These are phyloP conservation scores for Dynastes tityus DNA, from an alignment of 2,888 invertebrate species.

Conservation along the genomic window DNA sequence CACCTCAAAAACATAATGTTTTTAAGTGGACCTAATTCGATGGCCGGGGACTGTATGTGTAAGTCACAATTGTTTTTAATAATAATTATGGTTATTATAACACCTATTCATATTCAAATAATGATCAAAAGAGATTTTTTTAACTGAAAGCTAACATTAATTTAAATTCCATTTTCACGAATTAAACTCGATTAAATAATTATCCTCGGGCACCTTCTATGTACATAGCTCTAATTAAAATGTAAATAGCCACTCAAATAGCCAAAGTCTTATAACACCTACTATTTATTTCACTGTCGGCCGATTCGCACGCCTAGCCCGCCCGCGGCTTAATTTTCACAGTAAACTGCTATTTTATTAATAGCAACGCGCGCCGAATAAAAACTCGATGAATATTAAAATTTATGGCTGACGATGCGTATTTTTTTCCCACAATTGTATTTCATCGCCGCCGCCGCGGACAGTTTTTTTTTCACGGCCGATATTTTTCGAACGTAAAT, in stretches of 20 bases:
- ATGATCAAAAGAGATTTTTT: no score
- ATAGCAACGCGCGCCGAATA: constrained; percentile 24
- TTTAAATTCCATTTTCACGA: neutral
- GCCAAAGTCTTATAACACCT: neutral
- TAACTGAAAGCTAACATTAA: no score
- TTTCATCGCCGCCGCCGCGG: constrained; percentile 11
- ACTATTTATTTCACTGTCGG: constrained; percentile 2
- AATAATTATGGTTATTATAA: no score
- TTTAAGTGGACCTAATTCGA: no score
- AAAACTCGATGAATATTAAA: constrained; percentile 46
- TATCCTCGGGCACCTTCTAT: neutral
- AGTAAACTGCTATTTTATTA: constrained; percentile 43
- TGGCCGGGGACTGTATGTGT: no score
- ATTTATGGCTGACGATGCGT: constrained; percentile 27
- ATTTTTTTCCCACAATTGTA: constrained; percentile 29
- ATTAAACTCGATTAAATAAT: constrained; percentile 1
- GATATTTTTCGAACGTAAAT: constrained; percentile 25
- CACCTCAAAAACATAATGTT: no score
- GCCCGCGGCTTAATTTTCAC: constrained; percentile 36
- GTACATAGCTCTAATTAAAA: constrained; percentile 12
- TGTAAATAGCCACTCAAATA: constrained; percentile 8
- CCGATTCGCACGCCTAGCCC: neutral
- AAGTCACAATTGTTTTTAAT: no score
- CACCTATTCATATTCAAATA: no score
- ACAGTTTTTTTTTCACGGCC: neutral